Conservation (phyloP, 64 coral and sea anemone genomes). For the Cladopsammia gracilis region DNA sequence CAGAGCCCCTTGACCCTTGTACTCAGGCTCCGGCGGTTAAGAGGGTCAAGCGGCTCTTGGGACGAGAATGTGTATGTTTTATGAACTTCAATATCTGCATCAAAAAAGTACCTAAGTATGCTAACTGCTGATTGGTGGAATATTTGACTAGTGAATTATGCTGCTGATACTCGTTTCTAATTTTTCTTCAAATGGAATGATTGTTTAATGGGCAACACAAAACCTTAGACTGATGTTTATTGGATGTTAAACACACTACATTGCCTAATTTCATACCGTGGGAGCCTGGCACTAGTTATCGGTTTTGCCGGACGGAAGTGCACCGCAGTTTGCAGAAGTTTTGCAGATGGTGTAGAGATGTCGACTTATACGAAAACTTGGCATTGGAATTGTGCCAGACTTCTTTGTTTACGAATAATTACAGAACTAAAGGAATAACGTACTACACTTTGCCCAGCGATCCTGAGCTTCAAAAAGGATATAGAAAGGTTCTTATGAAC, state of each 20-base stretch:
- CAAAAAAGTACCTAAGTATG: no score
- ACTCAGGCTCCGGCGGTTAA: no score
- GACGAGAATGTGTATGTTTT: no score
- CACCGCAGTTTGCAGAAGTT: background rate
- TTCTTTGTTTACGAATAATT: constrained; percentile 35
- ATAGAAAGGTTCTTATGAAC: constrained; percentile 29
- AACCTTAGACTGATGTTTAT: no score
- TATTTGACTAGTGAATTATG: no score
- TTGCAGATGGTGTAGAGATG: background rate
- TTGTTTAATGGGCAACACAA: no score
- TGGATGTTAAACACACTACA: background rate
- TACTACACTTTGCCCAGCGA: background rate
- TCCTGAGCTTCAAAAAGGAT: constrained; percentile 29
- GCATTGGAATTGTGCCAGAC: constrained; percentile 65
- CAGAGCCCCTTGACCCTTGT: no score
- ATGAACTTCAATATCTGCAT: no score
- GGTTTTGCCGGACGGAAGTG: constrained; percentile 48
- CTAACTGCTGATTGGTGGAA: no score
- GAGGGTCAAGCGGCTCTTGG: no score
- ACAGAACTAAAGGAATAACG: background rate
- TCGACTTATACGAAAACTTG: background rate
- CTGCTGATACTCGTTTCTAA: no score
- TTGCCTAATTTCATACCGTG: constrained; percentile 41
- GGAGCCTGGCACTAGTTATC: constrained; percentile 13
- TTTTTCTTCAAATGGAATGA: no score